These are phyloP conservation scores for Theocolax elegans DNA, from an alignment of 1,140 invertebrate species.

Conservation along the genomic window DNA sequence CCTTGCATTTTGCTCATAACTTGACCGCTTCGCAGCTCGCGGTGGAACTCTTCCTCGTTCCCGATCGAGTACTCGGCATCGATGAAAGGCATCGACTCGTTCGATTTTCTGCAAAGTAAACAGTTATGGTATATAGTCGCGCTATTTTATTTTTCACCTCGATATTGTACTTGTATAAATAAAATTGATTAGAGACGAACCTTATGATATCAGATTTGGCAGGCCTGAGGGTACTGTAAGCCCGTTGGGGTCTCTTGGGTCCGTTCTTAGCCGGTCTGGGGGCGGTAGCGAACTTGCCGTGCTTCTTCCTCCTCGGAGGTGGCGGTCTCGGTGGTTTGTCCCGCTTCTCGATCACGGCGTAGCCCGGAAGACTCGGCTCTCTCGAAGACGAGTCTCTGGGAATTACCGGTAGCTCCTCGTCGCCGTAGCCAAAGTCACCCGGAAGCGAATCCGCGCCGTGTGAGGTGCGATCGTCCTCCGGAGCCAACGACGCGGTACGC, in stretches of 20 bases:
- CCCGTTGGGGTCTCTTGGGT: constrained; percentile 70
- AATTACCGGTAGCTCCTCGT: constrained; percentile 52
- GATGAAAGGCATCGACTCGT: constrained; percentile 70
- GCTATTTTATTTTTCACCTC: no score
- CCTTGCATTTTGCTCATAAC: constrained; percentile 83
- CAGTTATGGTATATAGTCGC: no score
- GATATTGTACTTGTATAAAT: no score
- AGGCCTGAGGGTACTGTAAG: constrained; percentile 77
- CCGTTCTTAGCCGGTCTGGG: constrained; percentile 50
- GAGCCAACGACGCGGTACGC: constrained; percentile 69
- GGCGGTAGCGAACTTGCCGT: constrained; percentile 63
- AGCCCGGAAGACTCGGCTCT: constrained; percentile 67
- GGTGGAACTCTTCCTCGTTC: constrained; percentile 66
- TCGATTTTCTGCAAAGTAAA: constrained; percentile 33
- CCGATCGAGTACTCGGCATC: constrained; percentile 67
- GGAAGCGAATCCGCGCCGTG: constrained; percentile 76
- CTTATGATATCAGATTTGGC: constrained; percentile 43
- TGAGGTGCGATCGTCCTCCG: constrained; percentile 77
- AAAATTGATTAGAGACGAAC: background rate
- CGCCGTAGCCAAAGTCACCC: constrained; percentile 53
- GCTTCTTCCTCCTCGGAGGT: constrained; percentile 69
- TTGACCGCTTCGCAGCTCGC: constrained; percentile 75
- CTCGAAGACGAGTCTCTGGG: constrained; percentile 44
- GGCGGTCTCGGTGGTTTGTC: constrained; percentile 70
- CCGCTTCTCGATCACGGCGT: constrained; percentile 75